These are phyloP conservation scores for Fabriciana adippe DNA, from an alignment of 2,888 invertebrate species.

Conservation along the genomic window DNA sequence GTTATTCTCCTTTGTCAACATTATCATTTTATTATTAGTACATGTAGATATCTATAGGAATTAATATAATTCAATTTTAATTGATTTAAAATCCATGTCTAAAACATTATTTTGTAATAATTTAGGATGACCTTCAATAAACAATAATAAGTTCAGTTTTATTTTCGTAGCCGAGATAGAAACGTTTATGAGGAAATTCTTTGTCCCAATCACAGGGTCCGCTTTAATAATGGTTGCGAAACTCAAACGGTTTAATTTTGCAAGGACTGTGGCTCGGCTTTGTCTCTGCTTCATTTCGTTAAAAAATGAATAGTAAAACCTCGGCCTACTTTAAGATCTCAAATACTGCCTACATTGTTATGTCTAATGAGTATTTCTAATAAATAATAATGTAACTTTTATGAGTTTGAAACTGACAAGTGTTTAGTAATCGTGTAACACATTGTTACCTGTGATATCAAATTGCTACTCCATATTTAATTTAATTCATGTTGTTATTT, in stretches of 20 bases:
- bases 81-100: no score
- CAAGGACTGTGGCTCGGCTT: constrained; percentile 18
- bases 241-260: constrained; percentile 31
- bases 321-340: constrained; percentile 9
- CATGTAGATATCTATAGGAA: no score
- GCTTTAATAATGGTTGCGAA: constrained; percentile 25
- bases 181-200: constrained; percentile 23
- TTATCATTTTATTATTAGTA: no score
- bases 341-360: constrained; percentile 3
- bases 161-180: neutral
- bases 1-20: no score
- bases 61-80: no score
- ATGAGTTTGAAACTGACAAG: neutral
- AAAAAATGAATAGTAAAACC: constrained; percentile 17
- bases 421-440: neutral
- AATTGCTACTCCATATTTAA: no score
- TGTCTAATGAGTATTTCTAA: constrained; percentile 9
- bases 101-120: neutral
- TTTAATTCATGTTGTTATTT: no score
- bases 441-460: neutral
- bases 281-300: constrained; percentile 21
- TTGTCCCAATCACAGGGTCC: constrained; percentile 22
- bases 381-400: neutral
- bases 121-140: neutral
- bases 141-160: constrained; percentile 8